A percentile compares a stretch with the other conserved stretches of the same genome.
phyloP scores from a whole-genome alignment of 2,113 vertebrate species.

The Toxotes jaculatrix region DNA sequence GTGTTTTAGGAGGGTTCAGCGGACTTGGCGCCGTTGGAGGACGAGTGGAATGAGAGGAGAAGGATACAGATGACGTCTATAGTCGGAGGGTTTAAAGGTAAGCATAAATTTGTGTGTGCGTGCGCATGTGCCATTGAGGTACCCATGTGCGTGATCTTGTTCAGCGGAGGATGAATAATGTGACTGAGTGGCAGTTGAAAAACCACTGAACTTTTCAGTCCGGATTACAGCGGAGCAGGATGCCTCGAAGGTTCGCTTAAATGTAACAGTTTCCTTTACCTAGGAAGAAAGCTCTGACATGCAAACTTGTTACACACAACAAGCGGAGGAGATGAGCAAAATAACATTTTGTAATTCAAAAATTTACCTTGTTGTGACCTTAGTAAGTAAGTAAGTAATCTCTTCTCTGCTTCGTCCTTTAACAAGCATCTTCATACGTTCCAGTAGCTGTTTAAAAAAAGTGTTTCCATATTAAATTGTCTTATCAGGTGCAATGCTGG shows the following conservation, averaged over 20 bases:
- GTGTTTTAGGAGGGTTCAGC: constrained; percentile 90
- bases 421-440: not conserved
- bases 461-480: not conserved
- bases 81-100: constrained; percentile 95
- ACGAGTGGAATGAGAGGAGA: constrained; percentile 95
- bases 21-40: constrained; percentile 89
- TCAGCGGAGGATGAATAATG: constrained; percentile 89
- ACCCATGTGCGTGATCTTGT: constrained; percentile 71
- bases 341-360: not conserved
- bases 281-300: constrained; percentile 48
- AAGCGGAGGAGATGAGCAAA: not conserved
- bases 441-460: too few relatives aligned
- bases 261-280: constrained; percentile 58
- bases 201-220: constrained; percentile 98
- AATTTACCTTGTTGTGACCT: not conserved
- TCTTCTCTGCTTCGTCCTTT: not conserved
- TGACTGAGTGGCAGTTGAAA: constrained; percentile 96
- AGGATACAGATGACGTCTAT: constrained; percentile 93
- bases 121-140: not conserved
- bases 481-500: constrained; percentile 89
- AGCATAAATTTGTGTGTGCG: not conserved
- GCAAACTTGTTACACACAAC: constrained; percentile 34
- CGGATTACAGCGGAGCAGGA: constrained; percentile 91
- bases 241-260: constrained; percentile 86
- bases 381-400: not conserved